A percentile compares a stretch with the other conserved stretches of the same genome.
Evolutionary conservation across 2,113 vertebrate species (phyloP).

Genomic region (Hippocampus mohnikei): DNA sequence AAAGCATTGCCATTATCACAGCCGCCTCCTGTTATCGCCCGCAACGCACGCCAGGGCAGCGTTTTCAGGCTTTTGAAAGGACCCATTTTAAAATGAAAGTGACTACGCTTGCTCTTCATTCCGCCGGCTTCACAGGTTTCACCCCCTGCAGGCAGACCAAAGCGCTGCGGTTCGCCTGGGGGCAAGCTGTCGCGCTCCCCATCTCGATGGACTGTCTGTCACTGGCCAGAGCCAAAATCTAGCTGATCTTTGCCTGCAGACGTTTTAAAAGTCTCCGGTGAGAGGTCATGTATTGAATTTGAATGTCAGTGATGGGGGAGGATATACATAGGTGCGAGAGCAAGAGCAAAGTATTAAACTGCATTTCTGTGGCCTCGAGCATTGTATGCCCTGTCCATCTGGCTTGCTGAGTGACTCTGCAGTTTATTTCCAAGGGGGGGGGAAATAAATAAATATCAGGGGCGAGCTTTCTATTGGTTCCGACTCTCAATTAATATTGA

Average conservation of each 20-base stretch:
- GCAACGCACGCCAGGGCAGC: constrained; percentile 28
- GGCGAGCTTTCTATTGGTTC: constrained; percentile 16
- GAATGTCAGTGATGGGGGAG: constrained; percentile 63
- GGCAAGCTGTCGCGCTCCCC: constrained; percentile 66
- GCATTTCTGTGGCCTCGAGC: constrained; percentile 63
- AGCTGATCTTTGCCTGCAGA: constrained; percentile 71
- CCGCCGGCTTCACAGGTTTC: constrained; percentile 49
- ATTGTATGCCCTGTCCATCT: constrained; percentile 32
- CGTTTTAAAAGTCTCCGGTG: constrained; percentile 69
- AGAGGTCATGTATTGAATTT: constrained; percentile 74
- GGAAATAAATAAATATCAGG: constrained; percentile 29
- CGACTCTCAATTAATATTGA: constrained; percentile 24
- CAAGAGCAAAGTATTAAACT: constrained; percentile 63
- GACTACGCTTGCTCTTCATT: constrained; percentile 25
- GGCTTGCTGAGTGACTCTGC: constrained; percentile 31
- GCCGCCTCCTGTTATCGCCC: constrained; percentile 35
- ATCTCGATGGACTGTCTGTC: constrained; percentile 68
- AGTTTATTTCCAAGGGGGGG: constrained; percentile 27
- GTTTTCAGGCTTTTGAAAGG: constrained; percentile 37
- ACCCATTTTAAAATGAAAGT: constrained; percentile 43
- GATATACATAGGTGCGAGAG: constrained; percentile 57
- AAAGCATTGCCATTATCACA: constrained; percentile 11
- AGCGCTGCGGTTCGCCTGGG: constrained; percentile 65
- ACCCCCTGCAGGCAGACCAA: constrained; percentile 66
- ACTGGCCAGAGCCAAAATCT: constrained; percentile 67